Evolutionary conservation across 2,797 vertebrate genomes (phyloP), one percentile per base, ranked within the genome.

Genomic region (Eurystomus glaucurus): DNA sequence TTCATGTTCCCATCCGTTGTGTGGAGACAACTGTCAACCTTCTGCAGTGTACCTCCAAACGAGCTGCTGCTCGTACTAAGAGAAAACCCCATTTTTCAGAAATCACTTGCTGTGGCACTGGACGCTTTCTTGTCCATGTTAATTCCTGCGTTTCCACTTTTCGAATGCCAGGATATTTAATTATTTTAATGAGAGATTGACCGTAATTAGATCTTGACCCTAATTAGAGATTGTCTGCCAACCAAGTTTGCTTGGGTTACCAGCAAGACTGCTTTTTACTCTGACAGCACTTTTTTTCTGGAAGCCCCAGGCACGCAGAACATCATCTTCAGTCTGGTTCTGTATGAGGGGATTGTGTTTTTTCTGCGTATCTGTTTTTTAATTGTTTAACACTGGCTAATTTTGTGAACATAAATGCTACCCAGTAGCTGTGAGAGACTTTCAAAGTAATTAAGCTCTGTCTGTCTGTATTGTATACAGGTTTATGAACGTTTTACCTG

Each of bases 161-260:
- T 18, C 0, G 3, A 74, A 68, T 92, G 64, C 48, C 25, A 57
- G 31, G 64, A 50, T 85, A 52, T 87, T 93, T 81, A 29, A 29
- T 77, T 41, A 48, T 88, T 90, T 90, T 86, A 93, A 64, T 90
- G 87, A 64, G 64, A 86, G 31, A 57, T 64, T 80, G 55, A 17
- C 51, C 2, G 3, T 92, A 75, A 74, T 88, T 77, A 75, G 39
- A 71, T 92, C 57, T 70, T 86, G 52, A 50, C 57, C 26, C 18
- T 80, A 45, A 85, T 74, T 78, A 85, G 78, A 68, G 64, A 33
- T 25, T 71, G 80, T 58, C 58, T 76, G 45, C 33, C 29, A 70
- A 74, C 22, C 15, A 41, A 31, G 43, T 96, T 80, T 91, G 20
- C 39, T 76, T 87, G 62, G n/a, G 18, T 92, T 93, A n/a, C 37